phyloP scores from a whole-genome alignment of 2,113 vertebrate species.

The Geococcyx californianus region DNA sequence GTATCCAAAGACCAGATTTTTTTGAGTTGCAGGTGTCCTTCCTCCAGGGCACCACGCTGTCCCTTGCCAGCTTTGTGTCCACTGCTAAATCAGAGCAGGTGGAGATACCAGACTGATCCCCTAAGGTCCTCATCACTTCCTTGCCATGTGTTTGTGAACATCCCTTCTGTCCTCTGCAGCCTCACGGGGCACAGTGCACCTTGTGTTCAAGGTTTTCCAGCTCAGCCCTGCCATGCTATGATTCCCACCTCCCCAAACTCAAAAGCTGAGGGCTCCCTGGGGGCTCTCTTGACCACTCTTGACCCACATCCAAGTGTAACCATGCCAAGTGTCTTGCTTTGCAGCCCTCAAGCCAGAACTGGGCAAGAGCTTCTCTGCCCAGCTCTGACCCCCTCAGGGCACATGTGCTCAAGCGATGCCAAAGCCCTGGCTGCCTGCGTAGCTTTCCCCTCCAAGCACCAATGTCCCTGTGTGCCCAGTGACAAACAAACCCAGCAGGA shows the following conservation, averaged over 20 bases:
- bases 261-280: background rate
- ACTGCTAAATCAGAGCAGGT: background rate
- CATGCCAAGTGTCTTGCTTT: background rate
- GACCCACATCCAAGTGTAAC: background rate
- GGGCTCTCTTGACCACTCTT: background rate
- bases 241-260: background rate
- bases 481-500: conserved; percentile 42
- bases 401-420: background rate
- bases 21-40: background rate
- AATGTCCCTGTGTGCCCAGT: background rate
- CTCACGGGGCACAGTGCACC: background rate
- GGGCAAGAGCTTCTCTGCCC: background rate
- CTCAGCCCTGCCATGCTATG: background rate
- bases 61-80: background rate
- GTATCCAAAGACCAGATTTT: background rate
- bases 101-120: background rate
- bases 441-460: background rate
- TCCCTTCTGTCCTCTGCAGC: background rate
- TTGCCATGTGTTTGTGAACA: background rate
- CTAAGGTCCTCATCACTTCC: background rate
- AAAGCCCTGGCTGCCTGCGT: background rate
- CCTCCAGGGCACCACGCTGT: background rate
- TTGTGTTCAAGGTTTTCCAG: background rate
- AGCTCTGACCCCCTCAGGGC: background rate
- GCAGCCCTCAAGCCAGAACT: background rate